Evolutionary conservation across 2,797 vertebrate genomes (phyloP).

Genomic region (Acipenser transmontanus): DNA sequence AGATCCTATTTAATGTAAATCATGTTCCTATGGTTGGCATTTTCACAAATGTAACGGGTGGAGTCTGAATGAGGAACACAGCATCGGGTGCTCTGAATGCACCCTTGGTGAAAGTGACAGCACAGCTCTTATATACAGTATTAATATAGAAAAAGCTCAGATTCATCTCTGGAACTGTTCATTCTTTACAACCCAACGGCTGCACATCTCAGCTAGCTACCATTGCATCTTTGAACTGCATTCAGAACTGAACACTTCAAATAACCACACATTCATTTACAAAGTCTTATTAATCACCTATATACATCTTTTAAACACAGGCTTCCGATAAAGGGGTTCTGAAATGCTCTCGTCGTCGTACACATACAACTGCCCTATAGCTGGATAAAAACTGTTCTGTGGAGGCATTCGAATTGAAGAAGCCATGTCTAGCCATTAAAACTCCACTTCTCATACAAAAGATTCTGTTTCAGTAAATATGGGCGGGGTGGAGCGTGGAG

Average conservation of each 20-base stretch:
- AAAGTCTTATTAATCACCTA: slow-evolving; percentile 34
- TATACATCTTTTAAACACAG: slow-evolving; percentile 21
- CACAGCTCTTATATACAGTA: slow-evolving; percentile 1
- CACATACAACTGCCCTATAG: not conserved
- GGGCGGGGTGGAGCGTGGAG: not conserved
- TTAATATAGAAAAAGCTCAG: not conserved
- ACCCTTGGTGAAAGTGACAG: not conserved
- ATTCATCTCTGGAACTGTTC: slow-evolving; percentile 1
- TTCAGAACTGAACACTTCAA: slow-evolving; percentile 21
- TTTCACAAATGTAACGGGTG: too few species aligned
- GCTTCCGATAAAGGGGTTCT: slow-evolving; percentile 10
- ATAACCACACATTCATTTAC: slow-evolving; percentile 44
- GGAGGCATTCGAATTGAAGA: slow-evolving; percentile 11
- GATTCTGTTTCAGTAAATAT: slow-evolving; percentile 19
- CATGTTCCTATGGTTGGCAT: too few species aligned
- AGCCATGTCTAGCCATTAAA: slow-evolving; percentile 34
- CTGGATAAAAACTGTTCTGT: not conserved
- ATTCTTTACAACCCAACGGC: slow-evolving; percentile 17
- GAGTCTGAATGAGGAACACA: too few species aligned
- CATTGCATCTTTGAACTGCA: slow-evolving; percentile 1
- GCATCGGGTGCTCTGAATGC: not conserved
- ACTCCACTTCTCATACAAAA: slow-evolving; percentile 26
- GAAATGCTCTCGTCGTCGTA: not conserved
- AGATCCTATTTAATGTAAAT: too few species aligned
- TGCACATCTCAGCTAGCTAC: slow-evolving; percentile 28